A percentile compares a stretch with the other conserved stretches of the same genome.
phyloP scores from a whole-genome alignment of 2,797 vertebrate genomes.

The Pristis pectinata region DNA sequence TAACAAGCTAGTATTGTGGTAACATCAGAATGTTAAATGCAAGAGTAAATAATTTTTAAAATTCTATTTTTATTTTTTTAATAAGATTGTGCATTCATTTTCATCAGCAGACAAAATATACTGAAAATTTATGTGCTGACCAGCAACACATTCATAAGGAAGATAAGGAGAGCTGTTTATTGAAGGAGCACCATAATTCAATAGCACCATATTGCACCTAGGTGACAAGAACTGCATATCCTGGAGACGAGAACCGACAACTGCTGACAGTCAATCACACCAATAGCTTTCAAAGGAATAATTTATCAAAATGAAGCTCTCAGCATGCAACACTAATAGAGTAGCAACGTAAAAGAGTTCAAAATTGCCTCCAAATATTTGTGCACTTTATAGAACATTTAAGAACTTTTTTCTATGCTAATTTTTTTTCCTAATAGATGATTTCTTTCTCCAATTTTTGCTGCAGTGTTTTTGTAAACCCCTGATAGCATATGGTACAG shows the following conservation, averaged over 20 bases:
- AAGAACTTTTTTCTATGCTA: not conserved
- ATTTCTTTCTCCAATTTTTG: not conserved
- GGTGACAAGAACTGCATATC: not conserved
- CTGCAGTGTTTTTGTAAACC: not conserved
- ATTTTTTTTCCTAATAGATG: not conserved
- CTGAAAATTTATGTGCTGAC: not conserved
- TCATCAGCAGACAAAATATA: not conserved
- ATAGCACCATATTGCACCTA: not conserved
- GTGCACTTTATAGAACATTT: not conserved
- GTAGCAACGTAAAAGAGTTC: not conserved
- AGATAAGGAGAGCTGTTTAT: not conserved
- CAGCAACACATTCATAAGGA: slow-evolving; percentile 17
- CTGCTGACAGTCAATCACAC: not conserved
- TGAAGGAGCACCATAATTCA: slow-evolving; percentile 16
- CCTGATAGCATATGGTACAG: too few species aligned
- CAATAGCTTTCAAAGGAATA: not conserved
- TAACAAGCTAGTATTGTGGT: not conserved
- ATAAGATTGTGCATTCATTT: not conserved
- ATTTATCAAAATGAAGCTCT: not conserved
- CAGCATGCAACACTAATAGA: not conserved
- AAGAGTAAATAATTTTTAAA: slow-evolving; percentile 9
- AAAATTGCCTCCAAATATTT: not conserved
- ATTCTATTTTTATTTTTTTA: not conserved
- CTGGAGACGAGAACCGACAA: not conserved
- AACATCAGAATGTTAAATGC: not conserved